Evolutionary conservation across 2,888 invertebrate genomes (phyloP).

Genomic region (Halocaridina rubra): DNA sequence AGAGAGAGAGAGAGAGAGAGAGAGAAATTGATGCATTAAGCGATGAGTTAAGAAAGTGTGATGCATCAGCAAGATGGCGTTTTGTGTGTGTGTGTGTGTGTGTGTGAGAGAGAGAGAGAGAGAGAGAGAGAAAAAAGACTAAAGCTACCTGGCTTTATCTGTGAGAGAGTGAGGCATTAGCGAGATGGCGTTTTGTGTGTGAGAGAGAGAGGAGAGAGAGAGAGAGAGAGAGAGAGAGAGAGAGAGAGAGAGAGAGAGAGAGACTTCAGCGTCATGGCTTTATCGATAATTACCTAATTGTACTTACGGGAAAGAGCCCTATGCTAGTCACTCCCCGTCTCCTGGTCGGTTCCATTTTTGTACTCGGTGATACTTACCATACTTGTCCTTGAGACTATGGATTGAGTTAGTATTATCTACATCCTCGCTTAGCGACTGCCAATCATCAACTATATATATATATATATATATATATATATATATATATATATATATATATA

Average conservation of each 20-base stretch:
- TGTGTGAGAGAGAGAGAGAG: background rate
- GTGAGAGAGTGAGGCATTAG: background rate
- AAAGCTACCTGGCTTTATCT: background rate
- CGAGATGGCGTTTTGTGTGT: background rate
- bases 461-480: background rate
- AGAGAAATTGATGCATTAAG: background rate
- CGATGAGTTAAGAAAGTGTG: background rate
- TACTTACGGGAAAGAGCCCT: too few species aligned
- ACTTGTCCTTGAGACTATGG: too few species aligned
- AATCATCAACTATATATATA: too few species aligned
- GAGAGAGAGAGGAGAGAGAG: background rate
- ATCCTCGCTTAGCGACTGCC: too few species aligned
- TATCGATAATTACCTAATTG: too few species aligned
- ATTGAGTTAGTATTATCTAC: too few species aligned
- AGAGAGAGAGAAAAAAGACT: background rate
- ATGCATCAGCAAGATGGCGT: too few species aligned
- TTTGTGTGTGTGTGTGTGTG: background rate
- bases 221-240: background rate
- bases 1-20: background rate
- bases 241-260: background rate
- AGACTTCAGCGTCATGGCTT: too few species aligned
- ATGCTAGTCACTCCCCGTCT: too few species aligned
- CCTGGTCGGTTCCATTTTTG: too few species aligned
- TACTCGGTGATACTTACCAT: too few species aligned
- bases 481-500: background rate